Evolutionary conservation across 2,888 invertebrate genomes (phyloP).

Genomic region (Platycheirus albimanus): DNA sequence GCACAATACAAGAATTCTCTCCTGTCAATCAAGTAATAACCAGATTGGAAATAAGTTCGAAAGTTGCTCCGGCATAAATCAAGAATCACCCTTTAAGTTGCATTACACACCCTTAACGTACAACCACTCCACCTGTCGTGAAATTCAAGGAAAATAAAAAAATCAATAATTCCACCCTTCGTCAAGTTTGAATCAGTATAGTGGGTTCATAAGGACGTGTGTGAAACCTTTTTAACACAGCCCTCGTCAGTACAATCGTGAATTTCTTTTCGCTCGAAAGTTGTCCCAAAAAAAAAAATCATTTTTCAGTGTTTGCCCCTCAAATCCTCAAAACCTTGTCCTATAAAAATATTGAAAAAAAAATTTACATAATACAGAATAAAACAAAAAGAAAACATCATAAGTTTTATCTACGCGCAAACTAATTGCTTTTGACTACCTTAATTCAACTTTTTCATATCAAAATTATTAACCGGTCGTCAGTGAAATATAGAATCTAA

Average conservation of each 20-base stretch:
- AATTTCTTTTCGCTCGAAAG: slow-evolving; percentile 52
- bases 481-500: slow-evolving; percentile 3
- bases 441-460: slow-evolving; percentile 27
- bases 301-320: slow-evolving; percentile 22
- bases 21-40: too few species aligned
- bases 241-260: slow-evolving; percentile 61
- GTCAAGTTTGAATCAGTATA: slow-evolving; percentile 72
- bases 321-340: slow-evolving; percentile 26
- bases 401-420: slow-evolving; percentile 13
- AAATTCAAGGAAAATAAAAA: slow-evolving; percentile 58
- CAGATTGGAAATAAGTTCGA: too few species aligned
- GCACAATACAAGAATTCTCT: too few species aligned
- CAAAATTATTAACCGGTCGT: slow-evolving; percentile 46
- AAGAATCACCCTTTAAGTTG: slow-evolving; percentile 1
- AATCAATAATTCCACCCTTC: slow-evolving; percentile 81
- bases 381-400: slow-evolving; percentile 9
- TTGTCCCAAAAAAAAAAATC: slow-evolving; percentile 36
- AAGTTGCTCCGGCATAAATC: not conserved
- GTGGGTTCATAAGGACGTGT: slow-evolving; percentile 51
- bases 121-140: slow-evolving; percentile 56
- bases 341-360: not conserved
- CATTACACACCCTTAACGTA: slow-evolving; percentile 66
- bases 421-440: slow-evolving; percentile 10
- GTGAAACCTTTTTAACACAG: slow-evolving; percentile 67
- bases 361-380: too few species aligned